Evolutionary conservation across 2,113 vertebrate species (phyloP), one percentile per base, ranked within the genome.

Genomic region (Tetrao urogallus): DNA sequence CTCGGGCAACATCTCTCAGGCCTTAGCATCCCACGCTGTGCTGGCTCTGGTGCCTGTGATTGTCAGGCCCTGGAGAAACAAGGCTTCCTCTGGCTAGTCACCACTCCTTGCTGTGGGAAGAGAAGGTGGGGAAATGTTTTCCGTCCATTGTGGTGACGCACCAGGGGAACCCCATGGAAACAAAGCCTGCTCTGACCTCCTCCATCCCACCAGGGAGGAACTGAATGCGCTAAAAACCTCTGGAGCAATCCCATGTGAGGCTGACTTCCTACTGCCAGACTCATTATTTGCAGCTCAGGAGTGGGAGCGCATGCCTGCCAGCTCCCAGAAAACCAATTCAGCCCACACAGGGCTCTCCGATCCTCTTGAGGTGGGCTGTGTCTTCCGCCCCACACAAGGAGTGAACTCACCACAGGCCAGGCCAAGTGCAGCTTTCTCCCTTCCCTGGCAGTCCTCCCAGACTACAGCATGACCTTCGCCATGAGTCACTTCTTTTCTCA

Each of bases 401-500:
- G 30, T 95, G 94, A 96, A 85, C 88, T 96, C 95, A 96, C 48
- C 78, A 42, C 0, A 1, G 72, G 58, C 61, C n/a, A n/a, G 78
- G 58, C 89, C 85, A 84, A 94, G 40, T 6, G 47, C 20, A 67
- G 58, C 67, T 91, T 88, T 76, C 70, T 94, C 77, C 66, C 74
- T 92, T 20, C 85, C 67, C 90, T 96, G 95, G 94, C 95, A 95
- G 36, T 80, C 24, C 74, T 95, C 94, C 93, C 92, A 73, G 91
- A 91, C 85, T 76, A 79, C 90, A 92, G 85, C 90, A 79, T 95
- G 95, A 95, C 92, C 92, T 94, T 20, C 1, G 78, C 87, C 91
- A 69, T 96, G 94, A 96, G 93, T 96, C 95, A 95, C 71, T 88
- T 52, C 78, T 92, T 89, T 94, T 82, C 94, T 95, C 94, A 89